phyloP scores from a whole-genome alignment of 2,888 invertebrate species.

The Clistopyga incitator region DNA sequence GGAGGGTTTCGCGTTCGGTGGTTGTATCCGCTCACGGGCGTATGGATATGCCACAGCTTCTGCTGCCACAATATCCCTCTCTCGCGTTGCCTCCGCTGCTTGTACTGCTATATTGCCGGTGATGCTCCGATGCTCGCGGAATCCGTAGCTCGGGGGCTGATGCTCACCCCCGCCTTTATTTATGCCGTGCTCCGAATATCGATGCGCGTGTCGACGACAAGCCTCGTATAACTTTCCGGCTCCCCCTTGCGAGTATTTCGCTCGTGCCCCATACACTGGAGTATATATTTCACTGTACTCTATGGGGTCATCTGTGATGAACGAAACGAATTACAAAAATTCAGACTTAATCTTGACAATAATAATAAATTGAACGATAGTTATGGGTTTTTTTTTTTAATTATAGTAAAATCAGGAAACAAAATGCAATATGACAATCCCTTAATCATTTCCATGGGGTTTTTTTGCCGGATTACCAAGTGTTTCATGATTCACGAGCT shows the following conservation, averaged over 20 bases:
- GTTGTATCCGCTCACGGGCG: conserved; percentile 40
- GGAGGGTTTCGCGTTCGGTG: conserved; percentile 33
- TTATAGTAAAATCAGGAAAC: no score
- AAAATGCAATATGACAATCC: no score
- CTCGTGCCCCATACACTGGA: background rate
- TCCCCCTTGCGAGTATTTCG: conserved; percentile 22
- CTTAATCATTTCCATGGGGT: no score
- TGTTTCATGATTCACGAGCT: no score
- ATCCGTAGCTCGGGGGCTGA: conserved; percentile 62
- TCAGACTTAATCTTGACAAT: no score
- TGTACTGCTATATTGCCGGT: conserved; percentile 33
- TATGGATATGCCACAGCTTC: conserved; percentile 52
- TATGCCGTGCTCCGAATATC: conserved; percentile 67
- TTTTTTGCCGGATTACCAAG: background rate
- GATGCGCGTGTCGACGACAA: conserved; percentile 69
- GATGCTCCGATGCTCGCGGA: conserved; percentile 40
- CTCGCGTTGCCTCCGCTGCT: conserved; percentile 33
- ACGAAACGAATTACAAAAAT: no score
- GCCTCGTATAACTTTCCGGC: conserved; percentile 66
- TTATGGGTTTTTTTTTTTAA: no score
- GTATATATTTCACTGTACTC: conserved; percentile 23
- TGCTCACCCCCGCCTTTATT: conserved; percentile 65
- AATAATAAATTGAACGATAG: no score
- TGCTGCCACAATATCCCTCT: conserved; percentile 57
- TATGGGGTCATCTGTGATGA: no score